Percentiles rank a stretch among this genome's conserved stretches.
These are phyloP conservation scores for Cnemophilus loriae DNA, from an alignment of 2,113 vertebrate genomes.

Conservation along the genomic window DNA sequence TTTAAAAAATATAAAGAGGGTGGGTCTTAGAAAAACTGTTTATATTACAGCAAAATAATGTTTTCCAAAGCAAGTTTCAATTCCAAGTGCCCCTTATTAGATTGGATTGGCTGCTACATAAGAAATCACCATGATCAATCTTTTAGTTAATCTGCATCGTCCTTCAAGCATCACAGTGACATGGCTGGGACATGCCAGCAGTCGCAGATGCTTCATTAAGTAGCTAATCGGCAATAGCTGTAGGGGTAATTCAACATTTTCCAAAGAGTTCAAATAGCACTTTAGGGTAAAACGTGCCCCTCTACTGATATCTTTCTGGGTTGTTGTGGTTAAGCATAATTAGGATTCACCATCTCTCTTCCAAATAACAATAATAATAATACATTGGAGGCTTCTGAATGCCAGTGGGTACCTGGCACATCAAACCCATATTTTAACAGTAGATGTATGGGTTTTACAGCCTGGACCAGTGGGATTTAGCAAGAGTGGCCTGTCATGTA, in stretches of 20 bases:
- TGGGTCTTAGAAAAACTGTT: not conserved
- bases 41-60: not conserved
- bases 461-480: not conserved
- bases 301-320: not conserved
- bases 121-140: not conserved
- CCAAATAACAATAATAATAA: not conserved
- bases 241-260: conserved; percentile 28
- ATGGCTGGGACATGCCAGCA: conserved; percentile 13
- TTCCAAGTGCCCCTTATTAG: not conserved
- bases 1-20: not conserved
- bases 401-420: not conserved
- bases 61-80: not conserved
- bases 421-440: not conserved
- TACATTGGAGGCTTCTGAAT: not conserved
- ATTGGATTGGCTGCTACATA: not conserved
- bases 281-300: not conserved
- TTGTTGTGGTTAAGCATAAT: not conserved
- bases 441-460: not conserved
- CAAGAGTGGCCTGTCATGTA: not conserved
- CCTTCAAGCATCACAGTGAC: conserved; percentile 32
- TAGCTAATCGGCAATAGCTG: conserved; percentile 13
- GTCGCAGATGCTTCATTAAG: conserved; percentile 13
- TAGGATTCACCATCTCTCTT: not conserved
- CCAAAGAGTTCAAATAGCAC: conserved; percentile 23
- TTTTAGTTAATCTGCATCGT: not conserved